phyloP scores from a whole-genome alignment of 2,797 vertebrate species.

The Silurus lanzhouensis region DNA sequence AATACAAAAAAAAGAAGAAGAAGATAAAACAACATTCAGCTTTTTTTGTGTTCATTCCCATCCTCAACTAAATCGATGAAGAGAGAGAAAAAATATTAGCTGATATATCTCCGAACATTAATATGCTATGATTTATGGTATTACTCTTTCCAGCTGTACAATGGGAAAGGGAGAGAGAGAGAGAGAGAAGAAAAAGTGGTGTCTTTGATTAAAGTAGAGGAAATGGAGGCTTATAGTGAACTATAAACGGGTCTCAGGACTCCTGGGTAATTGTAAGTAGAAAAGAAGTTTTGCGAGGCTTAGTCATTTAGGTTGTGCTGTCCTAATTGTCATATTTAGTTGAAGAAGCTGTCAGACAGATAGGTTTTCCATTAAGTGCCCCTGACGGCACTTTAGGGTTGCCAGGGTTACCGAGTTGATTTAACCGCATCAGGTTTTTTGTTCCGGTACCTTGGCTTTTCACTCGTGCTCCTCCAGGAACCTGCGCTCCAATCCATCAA shows the following conservation, averaged over 20 bases:
- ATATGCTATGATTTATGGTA: conserved; percentile 64
- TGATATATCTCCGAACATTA: conserved; percentile 53
- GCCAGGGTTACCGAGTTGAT: conserved; percentile 44
- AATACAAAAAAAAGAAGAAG: conserved; percentile 21
- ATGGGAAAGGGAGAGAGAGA: neutral
- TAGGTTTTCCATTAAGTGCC: conserved; percentile 47
- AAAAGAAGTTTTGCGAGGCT: conserved; percentile 51
- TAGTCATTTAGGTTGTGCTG: conserved; percentile 45
- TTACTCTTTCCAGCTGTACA: conserved; percentile 56
- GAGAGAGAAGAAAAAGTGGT: conserved; percentile 28
- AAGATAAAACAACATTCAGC: conserved; percentile 57
- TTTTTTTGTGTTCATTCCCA: conserved; percentile 51
- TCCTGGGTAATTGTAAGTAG: conserved; percentile 50
- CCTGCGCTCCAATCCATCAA: conserved; percentile 29
- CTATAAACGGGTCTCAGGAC: conserved; percentile 44
- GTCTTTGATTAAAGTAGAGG: conserved; percentile 58
- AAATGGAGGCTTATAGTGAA: conserved; percentile 55
- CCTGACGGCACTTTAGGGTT: conserved; percentile 45
- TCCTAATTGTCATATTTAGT: conserved; percentile 55
- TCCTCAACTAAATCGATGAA: conserved; percentile 56
- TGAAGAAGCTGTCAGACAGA: conserved; percentile 39
- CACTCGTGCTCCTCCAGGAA: neutral
- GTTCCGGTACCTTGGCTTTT: neutral
- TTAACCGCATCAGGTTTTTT: conserved; percentile 27
- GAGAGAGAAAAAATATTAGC: conserved; percentile 61